Conservation (phyloP, 2,113 vertebrate genomes). For the Columba livia region DNA sequence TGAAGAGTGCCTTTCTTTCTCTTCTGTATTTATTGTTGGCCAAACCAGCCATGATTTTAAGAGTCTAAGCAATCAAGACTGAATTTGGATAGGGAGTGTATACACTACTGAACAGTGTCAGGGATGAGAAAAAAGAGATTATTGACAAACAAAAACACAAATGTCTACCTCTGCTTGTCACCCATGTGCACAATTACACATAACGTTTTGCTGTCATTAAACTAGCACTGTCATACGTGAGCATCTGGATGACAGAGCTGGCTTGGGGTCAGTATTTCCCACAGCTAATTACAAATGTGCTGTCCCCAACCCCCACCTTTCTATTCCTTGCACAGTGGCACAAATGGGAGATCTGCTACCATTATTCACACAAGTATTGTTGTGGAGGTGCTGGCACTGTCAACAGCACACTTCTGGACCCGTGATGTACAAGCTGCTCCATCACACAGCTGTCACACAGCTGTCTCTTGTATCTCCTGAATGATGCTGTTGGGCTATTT, state of each 20-base stretch:
- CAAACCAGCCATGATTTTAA: background rate
- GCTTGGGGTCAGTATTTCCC: background rate
- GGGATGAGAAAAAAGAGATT: background rate
- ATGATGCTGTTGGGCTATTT: background rate
- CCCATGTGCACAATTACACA: fast-evolving
- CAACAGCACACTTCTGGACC: background rate
- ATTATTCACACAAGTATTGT: background rate
- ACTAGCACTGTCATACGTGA: fast-evolving
- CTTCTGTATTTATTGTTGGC: background rate
- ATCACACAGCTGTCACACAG: background rate
- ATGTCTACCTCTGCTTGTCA: background rate
- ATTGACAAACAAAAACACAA: background rate
- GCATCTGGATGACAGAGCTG: background rate
- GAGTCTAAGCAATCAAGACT: background rate
- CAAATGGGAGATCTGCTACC: background rate
- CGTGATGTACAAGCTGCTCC: background rate
- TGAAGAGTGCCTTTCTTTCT: background rate
- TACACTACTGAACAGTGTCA: background rate
- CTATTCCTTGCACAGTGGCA: fast-evolving
- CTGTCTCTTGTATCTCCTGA: background rate
- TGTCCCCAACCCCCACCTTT: background rate
- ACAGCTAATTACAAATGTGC: background rate
- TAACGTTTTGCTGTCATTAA: background rate
- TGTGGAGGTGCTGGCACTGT: background rate
- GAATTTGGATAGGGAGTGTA: background rate